Percentiles rank a stretch among this genome's conserved stretches.
These are phyloP conservation scores for Apantesis nais DNA, from an alignment of 2,888 invertebrate genomes.

Conservation along the genomic window DNA sequence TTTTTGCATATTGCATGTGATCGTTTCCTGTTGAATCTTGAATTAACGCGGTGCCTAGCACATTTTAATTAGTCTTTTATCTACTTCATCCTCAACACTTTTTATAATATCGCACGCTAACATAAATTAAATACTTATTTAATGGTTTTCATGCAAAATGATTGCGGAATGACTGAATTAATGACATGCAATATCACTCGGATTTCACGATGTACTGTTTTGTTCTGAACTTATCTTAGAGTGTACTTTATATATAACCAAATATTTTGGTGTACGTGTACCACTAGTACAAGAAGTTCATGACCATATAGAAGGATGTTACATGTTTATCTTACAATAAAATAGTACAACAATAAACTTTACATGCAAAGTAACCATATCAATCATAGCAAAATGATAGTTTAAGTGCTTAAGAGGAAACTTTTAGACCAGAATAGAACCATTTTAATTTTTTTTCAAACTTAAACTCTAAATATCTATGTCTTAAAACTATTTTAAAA, in stretches of 20 bases:
- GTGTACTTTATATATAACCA: too few relatives aligned
- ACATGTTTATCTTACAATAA: too few relatives aligned
- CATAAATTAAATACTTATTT: neutral
- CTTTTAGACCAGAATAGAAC: neutral
- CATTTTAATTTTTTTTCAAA: neutral
- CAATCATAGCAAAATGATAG: neutral
- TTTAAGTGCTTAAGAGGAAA: neutral
- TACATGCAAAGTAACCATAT: too few relatives aligned
- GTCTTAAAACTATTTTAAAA: too few relatives aligned
- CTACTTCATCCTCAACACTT: neutral
- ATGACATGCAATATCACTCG: neutral
- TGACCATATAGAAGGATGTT: too few relatives aligned
- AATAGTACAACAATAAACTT: too few relatives aligned
- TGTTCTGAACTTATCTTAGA: neutral
- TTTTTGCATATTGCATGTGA: neutral
- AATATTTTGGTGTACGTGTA: too few relatives aligned
- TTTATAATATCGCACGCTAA: neutral
- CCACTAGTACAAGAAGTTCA: too few relatives aligned
- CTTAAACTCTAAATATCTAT: too few relatives aligned
- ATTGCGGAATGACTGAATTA: neutral
- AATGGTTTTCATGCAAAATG: neutral
- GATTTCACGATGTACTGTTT: neutral
- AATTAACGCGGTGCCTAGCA: constrained; percentile 1
- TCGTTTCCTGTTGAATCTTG: constrained; percentile 5
- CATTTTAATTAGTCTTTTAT: constrained; percentile 2